A percentile compares a stretch with the other conserved stretches of the same genome.
Evolutionary conservation across 2,797 vertebrate genomes (phyloP).

Genomic region (Spatula versicolor): DNA sequence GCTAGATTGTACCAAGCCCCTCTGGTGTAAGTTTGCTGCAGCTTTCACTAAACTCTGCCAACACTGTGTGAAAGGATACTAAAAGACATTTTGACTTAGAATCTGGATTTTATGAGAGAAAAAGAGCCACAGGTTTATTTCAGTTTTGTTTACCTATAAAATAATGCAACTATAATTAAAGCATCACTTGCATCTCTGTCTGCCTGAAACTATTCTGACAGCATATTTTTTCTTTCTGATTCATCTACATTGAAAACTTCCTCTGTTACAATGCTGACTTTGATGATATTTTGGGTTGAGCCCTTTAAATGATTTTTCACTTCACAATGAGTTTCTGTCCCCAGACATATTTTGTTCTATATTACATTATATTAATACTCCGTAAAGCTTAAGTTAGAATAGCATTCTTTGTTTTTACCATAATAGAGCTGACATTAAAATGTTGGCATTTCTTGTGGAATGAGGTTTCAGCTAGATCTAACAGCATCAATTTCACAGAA

Average conservation of each 20-base stretch:
- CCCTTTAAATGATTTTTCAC: not conserved
- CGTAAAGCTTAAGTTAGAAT: slow-evolving; percentile 35
- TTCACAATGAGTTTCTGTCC: slow-evolving; percentile 19
- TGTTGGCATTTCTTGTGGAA: slow-evolving; percentile 22
- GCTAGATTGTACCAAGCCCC: not conserved
- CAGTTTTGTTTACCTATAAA: not conserved
- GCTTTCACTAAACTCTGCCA: not conserved
- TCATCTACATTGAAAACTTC: not conserved
- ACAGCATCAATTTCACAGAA: not conserved
- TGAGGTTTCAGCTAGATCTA: slow-evolving; percentile 22
- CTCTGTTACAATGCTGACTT: not conserved
- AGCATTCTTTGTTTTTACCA: slow-evolving; percentile 35
- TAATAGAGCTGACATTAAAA: slow-evolving; percentile 16
- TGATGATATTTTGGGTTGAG: slow-evolving; percentile 1
- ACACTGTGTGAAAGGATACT: not conserved
- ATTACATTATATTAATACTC: slow-evolving; percentile 9
- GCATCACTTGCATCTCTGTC: rapidly evolving
- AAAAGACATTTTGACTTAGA: not conserved
- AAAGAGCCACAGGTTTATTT: not conserved
- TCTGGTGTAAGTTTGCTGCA: not conserved
- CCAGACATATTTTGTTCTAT: slow-evolving; percentile 24
- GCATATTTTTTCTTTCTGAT: not conserved
- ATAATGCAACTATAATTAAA: not conserved
- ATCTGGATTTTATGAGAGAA: not conserved
- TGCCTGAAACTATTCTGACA: not conserved